Evolutionary conservation across 2,797 vertebrate species (phyloP), one percentile per base, ranked within the genome.

Genomic region (Dendrocincla tyrannina): DNA sequence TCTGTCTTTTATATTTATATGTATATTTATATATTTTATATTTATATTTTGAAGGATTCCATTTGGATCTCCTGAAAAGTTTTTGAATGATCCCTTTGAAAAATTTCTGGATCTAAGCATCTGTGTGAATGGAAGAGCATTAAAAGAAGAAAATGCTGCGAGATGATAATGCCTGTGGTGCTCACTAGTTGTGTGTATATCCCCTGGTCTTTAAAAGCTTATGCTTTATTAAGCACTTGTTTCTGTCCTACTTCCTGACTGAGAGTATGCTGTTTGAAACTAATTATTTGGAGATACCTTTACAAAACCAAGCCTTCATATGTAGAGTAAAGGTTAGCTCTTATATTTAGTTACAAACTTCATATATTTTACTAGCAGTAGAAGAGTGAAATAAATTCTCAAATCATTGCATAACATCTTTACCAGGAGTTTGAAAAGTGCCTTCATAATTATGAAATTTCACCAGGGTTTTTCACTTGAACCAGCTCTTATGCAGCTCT

Each of bases 161-260:
- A 68, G 30, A 46, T 15, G 4, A 18, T 35, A 52, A 22, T 12
- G 3, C 41, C 41, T 44, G 25, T 14, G 23, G 10, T 23, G 58
- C 18, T 67, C 2, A 10, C 0, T 2, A n/a, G 6, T 32, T 53
- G 6, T 66, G 7, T 4, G 1, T 64, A 1, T 50, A 42, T 62
- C 62, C 39, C 15, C 17, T 27, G 23, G 18, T 49, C n/a, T 81
- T 50, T 68, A 72, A 72, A 47, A 67, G 9, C 3, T 59, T 18
- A 6, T 27, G 11, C 17, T 90, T 30, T 49, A 12, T 39, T 63
- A 17, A 41, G 7, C 13, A 16, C 3, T 44, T 66, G 10, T 59
- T 91, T 77, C n/a, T 60, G 15, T 60, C 9, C 4, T 85, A 7
- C 16, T 52, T 47, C 12, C 11, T 58, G 55, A 18, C 4, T 28